A percentile compares a stretch with the other conserved stretches of the same genome.
Evolutionary conservation across 2,113 vertebrate species (phyloP).

Genomic region (Neomonachus schauinslandi): DNA sequence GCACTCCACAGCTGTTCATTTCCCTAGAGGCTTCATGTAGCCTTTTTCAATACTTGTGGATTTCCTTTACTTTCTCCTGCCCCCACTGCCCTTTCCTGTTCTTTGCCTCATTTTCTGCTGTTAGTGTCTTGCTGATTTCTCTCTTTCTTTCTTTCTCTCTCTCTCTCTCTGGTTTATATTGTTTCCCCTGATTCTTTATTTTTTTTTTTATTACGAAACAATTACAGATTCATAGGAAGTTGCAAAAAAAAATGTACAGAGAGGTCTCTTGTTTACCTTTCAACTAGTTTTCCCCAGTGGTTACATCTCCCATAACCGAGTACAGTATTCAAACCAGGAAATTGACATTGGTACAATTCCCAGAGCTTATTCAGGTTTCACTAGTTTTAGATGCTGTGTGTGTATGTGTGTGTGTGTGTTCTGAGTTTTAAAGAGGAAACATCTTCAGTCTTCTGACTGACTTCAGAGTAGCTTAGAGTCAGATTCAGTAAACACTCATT

Average conservation of each 20-base stretch:
- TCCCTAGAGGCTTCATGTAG: not conserved
- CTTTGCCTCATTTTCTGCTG: not conserved
- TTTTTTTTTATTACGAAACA: conserved; percentile 2
- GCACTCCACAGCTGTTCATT: not conserved
- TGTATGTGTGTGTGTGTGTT: not conserved
- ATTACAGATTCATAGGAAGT: not conserved
- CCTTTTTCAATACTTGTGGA: not conserved
- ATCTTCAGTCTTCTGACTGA: not conserved
- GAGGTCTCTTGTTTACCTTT: not conserved
- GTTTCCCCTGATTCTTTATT: not conserved
- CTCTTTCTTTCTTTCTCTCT: not conserved
- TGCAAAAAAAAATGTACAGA: not conserved
- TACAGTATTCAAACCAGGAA: not conserved
- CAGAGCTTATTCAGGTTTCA: not conserved
- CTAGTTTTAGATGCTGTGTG: not conserved
- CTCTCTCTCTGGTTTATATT: not conserved
- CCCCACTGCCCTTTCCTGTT: not conserved
- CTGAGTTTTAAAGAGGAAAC: not conserved
- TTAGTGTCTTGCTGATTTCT: not conserved
- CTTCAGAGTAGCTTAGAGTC: not conserved
- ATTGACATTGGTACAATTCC: not conserved
- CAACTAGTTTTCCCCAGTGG: not conserved
- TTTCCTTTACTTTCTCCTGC: not conserved
- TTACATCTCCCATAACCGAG: not conserved
- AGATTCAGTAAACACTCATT: not conserved